Evolutionary conservation across 1,140 invertebrate species (phyloP).

Genomic region (Drosophila littoralis): DNA sequence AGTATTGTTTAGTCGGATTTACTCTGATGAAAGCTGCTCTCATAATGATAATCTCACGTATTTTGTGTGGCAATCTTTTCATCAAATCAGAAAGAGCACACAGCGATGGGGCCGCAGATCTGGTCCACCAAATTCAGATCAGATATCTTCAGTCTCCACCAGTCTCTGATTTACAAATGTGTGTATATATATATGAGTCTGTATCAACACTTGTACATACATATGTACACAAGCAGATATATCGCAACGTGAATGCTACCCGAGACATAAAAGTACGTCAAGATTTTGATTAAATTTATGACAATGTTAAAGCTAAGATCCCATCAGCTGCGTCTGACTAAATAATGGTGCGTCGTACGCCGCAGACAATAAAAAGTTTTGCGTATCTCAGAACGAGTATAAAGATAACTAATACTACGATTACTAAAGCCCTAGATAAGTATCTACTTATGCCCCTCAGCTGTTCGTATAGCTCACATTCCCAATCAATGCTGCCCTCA

Average conservation of each 20-base stretch:
- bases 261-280: constrained; percentile 47
- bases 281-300: constrained; percentile 81
- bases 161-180: constrained; percentile 17
- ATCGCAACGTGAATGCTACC: constrained; percentile 33
- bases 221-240: constrained; percentile 3
- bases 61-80: constrained; percentile 53
- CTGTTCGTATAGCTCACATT: constrained; percentile 4
- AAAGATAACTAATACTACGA: constrained; percentile 30
- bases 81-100: constrained; percentile 31
- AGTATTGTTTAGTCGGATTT: background rate
- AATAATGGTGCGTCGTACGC: constrained; percentile 12
- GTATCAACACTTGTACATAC: background rate
- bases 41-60: constrained; percentile 31
- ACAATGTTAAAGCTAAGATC: constrained; percentile 61
- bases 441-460: background rate
- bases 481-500: constrained; percentile 9
- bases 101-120: background rate
- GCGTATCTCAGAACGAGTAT: constrained; percentile 41
- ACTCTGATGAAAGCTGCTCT: background rate
- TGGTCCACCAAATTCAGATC: constrained; percentile 11
- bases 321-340: constrained; percentile 32
- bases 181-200: background rate
- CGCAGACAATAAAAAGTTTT: constrained; percentile 44
- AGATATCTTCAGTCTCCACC: background rate
- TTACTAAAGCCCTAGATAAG: background rate